A percentile compares a stretch with the other conserved stretches of the same genome.
Evolutionary conservation across 2,888 invertebrate species (phyloP).

Genomic region (Zygogramma bicolorata): DNA sequence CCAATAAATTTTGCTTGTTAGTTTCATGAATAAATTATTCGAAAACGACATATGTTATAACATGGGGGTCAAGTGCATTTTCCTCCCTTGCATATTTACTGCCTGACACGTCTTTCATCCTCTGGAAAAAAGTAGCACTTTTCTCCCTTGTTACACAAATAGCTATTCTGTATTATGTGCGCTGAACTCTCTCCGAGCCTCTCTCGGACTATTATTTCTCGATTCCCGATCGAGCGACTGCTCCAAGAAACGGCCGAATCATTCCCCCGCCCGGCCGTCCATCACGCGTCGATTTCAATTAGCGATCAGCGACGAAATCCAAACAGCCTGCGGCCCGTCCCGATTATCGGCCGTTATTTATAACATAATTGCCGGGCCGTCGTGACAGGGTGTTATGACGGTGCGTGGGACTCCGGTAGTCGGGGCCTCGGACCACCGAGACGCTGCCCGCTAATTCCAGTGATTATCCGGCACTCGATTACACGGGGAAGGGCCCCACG

Average conservation of each 20-base stretch:
- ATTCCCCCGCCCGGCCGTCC: slow-evolving; percentile 28
- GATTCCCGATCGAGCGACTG: not conserved
- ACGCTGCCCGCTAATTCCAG: slow-evolving; percentile 69
- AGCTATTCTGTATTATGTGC: no score
- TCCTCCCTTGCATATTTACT: no score
- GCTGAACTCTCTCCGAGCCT: no score
- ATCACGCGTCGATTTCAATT: slow-evolving; percentile 64
- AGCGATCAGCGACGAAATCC: slow-evolving; percentile 59
- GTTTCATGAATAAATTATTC: no score
- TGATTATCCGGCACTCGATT: slow-evolving; percentile 69
- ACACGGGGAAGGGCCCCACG: slow-evolving; percentile 54
- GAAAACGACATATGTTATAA: no score
- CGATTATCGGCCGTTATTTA: slow-evolving; percentile 66
- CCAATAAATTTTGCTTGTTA: no score
- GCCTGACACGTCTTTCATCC: no score
- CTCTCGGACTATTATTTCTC: not conserved
- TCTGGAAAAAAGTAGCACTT: no score
- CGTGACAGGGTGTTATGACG: slow-evolving; percentile 65
- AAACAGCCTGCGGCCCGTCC: slow-evolving; percentile 55
- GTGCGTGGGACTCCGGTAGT: slow-evolving; percentile 70
- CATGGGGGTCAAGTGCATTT: no score
- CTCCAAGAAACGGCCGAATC: slow-evolving; percentile 28
- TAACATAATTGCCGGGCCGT: slow-evolving; percentile 67
- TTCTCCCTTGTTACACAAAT: no score
- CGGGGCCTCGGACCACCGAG: slow-evolving; percentile 63